These are phyloP conservation scores for Andrena haemorrhoa DNA, from an alignment of 2,888 invertebrate genomes.

Conservation along the genomic window DNA sequence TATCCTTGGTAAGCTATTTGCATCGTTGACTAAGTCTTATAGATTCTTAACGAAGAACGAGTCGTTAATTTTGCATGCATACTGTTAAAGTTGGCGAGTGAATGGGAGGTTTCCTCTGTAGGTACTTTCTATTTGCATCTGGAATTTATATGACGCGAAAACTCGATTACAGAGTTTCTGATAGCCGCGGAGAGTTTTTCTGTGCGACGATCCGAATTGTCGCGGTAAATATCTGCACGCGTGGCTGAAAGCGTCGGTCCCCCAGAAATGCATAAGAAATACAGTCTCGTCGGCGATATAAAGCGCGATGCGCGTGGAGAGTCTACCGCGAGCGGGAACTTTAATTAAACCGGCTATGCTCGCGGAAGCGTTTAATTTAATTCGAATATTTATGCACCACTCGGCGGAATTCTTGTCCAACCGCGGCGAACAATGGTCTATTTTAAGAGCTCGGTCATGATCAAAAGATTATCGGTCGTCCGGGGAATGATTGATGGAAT, in stretches of 20 bases:
- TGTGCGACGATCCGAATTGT: background rate
- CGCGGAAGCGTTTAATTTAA: background rate
- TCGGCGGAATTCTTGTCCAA: background rate
- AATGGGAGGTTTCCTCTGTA: background rate
- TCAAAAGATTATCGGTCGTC: background rate
- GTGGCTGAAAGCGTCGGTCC: background rate
- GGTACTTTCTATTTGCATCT: background rate
- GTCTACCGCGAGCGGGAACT: background rate
- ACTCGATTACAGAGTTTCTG: constrained; percentile 7
- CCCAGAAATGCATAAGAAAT: background rate
- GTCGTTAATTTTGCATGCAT: background rate
- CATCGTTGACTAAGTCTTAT: background rate
- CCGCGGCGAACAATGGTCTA: background rate
- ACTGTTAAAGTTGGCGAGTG: background rate
- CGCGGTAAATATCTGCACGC: background rate
- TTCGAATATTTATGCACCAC: constrained; percentile 7
- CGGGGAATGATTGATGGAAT: background rate
- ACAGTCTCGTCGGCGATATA: background rate
- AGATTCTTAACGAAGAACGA: background rate
- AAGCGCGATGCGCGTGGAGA: too few relatives aligned
- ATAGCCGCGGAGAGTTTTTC: background rate
- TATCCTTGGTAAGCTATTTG: too few relatives aligned
- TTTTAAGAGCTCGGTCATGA: background rate
- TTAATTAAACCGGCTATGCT: constrained; percentile 27
- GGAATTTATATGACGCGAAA: background rate